Evolutionary conservation across 2,888 invertebrate species (phyloP).

Genomic region (Esperia sulphurella): DNA sequence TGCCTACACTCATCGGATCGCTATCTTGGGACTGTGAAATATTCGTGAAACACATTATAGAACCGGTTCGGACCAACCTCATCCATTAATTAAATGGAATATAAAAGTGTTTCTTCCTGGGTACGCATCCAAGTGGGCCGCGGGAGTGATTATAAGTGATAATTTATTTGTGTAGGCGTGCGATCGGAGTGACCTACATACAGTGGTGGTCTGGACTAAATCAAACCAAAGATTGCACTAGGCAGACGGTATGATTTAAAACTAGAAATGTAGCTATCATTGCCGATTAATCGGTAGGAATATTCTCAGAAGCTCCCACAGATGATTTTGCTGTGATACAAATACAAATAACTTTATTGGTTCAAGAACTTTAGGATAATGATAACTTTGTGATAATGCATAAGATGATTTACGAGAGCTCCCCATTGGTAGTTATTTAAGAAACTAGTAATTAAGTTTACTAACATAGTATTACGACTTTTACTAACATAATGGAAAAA

Average conservation of each 20-base stretch:
- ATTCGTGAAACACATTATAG: not conserved
- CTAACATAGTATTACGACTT: too few species aligned
- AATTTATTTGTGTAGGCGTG: slow-evolving; percentile 46
- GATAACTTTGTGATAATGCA: too few species aligned
- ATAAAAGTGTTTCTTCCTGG: slow-evolving; percentile 1
- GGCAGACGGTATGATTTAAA: not conserved
- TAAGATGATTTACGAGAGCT: too few species aligned
- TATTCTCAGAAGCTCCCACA: too few species aligned
- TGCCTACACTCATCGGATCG: not conserved
- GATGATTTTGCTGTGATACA: too few species aligned
- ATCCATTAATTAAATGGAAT: not conserved
- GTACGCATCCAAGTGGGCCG: slow-evolving; percentile 38
- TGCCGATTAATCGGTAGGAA: too few species aligned
- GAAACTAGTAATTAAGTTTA: too few species aligned
- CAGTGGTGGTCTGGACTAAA: slow-evolving; percentile 36
- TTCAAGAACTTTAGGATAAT: too few species aligned
- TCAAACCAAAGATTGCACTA: slow-evolving; percentile 34
- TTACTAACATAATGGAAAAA: too few species aligned
- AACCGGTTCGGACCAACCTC: not conserved
- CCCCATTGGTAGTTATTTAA: too few species aligned
- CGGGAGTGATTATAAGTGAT: slow-evolving; percentile 33
- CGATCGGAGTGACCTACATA: slow-evolving; percentile 43
- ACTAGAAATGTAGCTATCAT: too few species aligned
- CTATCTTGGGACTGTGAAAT: not conserved
- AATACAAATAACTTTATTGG: too few species aligned